These are phyloP conservation scores for Megaustenia siamemsis DNA, from an alignment of 2,888 invertebrate genomes.

Conservation along the genomic window DNA sequence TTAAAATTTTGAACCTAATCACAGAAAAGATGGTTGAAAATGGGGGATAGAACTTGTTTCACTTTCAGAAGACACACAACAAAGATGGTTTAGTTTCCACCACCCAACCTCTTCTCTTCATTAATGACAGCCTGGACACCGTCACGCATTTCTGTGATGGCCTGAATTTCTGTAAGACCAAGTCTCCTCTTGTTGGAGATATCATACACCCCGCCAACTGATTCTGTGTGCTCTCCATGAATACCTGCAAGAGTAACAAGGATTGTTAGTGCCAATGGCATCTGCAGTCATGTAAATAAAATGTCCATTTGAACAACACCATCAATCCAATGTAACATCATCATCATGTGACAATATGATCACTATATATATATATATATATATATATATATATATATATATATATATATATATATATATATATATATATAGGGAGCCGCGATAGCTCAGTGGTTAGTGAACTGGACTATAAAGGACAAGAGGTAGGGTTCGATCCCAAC, in stretches of 20 bases:
- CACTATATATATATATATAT: too few relatives aligned
- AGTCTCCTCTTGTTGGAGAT: slow-evolving; percentile 75
- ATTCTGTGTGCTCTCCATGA: slow-evolving; percentile 75
- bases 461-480: too few relatives aligned
- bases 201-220: slow-evolving; percentile 74
- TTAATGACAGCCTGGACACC: slow-evolving; percentile 64
- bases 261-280: too few relatives aligned
- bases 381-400: too few relatives aligned
- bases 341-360: too few relatives aligned
- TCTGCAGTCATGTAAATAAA: too few relatives aligned
- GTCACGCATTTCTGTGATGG: slow-evolving; percentile 68
- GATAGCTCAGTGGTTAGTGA: too few relatives aligned
- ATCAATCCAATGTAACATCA: too few relatives aligned
- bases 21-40: slow-evolving; percentile 4
- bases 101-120: slow-evolving; percentile 81
- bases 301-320: too few relatives aligned
- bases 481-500: too few relatives aligned
- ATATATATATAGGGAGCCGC: too few relatives aligned
- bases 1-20: not conserved
- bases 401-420: too few relatives aligned
- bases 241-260: slow-evolving; percentile 59
- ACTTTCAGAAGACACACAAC: not conserved
- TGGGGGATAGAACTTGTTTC: not conserved
- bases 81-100: slow-evolving; percentile 37
- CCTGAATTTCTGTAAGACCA: slow-evolving; percentile 70